These are phyloP conservation scores for Pyrgilauda ruficollis DNA, from an alignment of 2,113 vertebrate species.

Conservation along the genomic window DNA sequence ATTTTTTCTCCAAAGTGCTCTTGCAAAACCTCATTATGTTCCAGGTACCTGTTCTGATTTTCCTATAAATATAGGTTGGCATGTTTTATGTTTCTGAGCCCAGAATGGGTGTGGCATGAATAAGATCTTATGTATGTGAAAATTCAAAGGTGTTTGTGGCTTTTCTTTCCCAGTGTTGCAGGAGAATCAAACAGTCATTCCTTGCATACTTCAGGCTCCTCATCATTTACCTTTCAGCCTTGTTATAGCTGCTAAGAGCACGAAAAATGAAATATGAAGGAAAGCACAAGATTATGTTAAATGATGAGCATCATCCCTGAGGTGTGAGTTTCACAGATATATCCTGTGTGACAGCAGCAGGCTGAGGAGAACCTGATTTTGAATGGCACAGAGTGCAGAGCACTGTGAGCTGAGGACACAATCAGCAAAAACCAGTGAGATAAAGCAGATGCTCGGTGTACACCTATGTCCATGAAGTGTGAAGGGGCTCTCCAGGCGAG, in stretches of 20 bases:
- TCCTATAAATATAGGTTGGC: neutral
- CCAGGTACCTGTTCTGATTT: neutral
- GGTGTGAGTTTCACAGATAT: neutral
- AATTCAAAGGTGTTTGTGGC: neutral
- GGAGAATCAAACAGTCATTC: neutral
- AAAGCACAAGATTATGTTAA: neutral
- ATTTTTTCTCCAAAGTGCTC: neutral
- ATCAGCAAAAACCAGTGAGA: neutral
- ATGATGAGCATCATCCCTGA: neutral
- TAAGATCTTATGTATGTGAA: neutral
- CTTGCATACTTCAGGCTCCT: neutral
- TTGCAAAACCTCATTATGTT: neutral
- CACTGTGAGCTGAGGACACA: neutral
- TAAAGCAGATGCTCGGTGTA: neutral
- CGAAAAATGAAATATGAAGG: neutral
- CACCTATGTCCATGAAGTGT: accelerated
- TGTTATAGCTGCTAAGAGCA: neutral
- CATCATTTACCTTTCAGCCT: neutral
- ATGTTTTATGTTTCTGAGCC: neutral
- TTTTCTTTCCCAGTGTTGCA: neutral
- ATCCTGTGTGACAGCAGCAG: neutral
- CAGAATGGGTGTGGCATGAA: neutral
- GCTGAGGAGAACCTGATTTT: neutral
- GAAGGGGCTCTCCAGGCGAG: neutral
- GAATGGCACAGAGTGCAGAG: neutral